phyloP scores from a whole-genome alignment of 2,888 invertebrate genomes.

The Epirrhoe alternata region DNA sequence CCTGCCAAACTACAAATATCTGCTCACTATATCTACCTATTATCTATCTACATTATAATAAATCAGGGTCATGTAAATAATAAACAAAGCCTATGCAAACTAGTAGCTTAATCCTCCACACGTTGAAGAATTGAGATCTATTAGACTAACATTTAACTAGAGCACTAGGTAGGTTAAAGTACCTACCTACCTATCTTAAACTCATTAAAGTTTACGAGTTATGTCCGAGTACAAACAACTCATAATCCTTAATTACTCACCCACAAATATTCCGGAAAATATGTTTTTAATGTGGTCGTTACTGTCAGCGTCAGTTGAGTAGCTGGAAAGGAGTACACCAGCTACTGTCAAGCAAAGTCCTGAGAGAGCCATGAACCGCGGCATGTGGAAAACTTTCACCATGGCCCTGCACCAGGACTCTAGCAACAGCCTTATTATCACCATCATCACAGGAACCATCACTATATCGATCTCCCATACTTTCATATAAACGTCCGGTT shows the following conservation, averaged over 20 bases:
- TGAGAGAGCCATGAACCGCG: conserved; percentile 83
- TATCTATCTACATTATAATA: not conserved
- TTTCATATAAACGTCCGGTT: conserved; percentile 65
- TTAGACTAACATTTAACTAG: not conserved
- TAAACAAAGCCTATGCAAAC: conserved; percentile 1
- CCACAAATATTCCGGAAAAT: conserved; percentile 81
- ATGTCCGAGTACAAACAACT: conserved; percentile 35
- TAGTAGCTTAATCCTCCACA: not conserved
- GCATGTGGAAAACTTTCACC: conserved; percentile 85
- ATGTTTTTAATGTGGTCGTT: conserved; percentile 78
- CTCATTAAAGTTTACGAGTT: conserved; percentile 4
- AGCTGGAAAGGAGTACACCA: conserved; percentile 82
- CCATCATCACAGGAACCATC: conserved; percentile 85
- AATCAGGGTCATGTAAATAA: conserved; percentile 14
- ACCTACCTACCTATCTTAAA: conserved; percentile 5
- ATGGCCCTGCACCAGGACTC: conserved; percentile 86
- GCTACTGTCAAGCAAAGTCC: conserved; percentile 85
- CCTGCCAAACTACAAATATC: conserved; percentile 3
- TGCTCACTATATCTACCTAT: not conserved
- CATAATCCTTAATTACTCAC: conserved; percentile 58
- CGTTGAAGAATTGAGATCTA: not conserved
- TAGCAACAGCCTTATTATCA: conserved; percentile 83
- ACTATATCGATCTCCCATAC: conserved; percentile 86
- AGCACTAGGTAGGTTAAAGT: not conserved
- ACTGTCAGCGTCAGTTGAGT: conserved; percentile 73